phyloP scores from a whole-genome alignment of 2,113 vertebrate genomes.

The Pomatorhinus ruficollis region DNA sequence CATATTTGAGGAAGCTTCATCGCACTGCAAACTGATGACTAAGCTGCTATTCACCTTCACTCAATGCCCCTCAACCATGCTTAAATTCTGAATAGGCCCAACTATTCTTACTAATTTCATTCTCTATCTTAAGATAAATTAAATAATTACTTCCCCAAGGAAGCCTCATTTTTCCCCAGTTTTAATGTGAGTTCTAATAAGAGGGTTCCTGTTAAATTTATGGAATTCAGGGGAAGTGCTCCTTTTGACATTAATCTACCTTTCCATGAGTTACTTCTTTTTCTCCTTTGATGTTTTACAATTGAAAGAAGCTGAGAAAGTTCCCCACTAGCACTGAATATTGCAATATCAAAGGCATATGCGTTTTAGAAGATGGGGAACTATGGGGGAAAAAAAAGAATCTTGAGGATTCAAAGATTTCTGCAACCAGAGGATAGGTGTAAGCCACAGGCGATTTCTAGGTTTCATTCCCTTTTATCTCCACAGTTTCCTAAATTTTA shows the following conservation, averaged over 20 bases:
- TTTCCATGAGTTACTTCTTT: neutral
- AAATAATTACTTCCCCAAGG: neutral
- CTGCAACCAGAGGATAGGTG: neutral
- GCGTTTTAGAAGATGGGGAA: neutral
- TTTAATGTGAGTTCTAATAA: neutral
- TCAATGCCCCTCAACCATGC: fast-evolving
- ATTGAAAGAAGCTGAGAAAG: neutral
- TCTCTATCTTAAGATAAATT: neutral
- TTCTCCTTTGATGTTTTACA: slow-evolving; percentile 34
- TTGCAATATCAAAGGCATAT: slow-evolving; percentile 32
- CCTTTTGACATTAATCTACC: neutral
- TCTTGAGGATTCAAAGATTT: slow-evolving; percentile 45
- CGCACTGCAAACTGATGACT: neutral
- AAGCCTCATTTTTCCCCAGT: fast-evolving
- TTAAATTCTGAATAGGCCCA: neutral
- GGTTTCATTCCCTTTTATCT: slow-evolving; percentile 48
- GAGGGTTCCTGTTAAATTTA: neutral
- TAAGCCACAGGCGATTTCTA: slow-evolving; percentile 41
- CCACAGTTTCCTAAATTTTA: neutral
- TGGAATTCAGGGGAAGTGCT: neutral
- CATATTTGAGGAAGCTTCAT: neutral
- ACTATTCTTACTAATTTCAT: neutral
- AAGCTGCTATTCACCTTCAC: neutral
- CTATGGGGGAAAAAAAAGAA: neutral
- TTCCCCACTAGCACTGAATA: slow-evolving; percentile 27